Conservation (phyloP, 2,888 invertebrate genomes). For the Macrophya annulata region DNA sequence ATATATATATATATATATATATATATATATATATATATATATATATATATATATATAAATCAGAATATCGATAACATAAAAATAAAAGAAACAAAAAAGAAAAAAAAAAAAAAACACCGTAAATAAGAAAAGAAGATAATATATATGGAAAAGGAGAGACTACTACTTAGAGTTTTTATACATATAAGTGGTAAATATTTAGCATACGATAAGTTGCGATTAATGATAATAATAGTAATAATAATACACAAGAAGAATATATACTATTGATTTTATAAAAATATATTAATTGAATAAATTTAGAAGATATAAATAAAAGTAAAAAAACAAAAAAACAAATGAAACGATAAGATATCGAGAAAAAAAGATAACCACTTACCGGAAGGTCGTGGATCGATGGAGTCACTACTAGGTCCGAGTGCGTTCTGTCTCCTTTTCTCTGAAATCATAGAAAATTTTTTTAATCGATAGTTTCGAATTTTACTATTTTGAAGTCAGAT, state of each 20-base stretch:
- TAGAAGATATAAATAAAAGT: background rate
- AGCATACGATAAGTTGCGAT: slow-evolving; percentile 5
- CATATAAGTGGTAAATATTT: slow-evolving; percentile 9
- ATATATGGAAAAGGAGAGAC: background rate
- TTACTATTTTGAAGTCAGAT: too few species aligned
- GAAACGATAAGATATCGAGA: background rate
- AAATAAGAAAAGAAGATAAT: background rate
- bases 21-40: too few species aligned
- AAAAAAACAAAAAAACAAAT: background rate
- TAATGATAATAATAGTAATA: background rate
- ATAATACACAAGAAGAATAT: background rate
- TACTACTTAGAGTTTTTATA: background rate
- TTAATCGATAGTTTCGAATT: too few species aligned
- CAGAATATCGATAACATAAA: background rate
- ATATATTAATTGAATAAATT: background rate
- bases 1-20: too few species aligned
- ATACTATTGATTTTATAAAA: background rate
- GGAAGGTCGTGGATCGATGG: slow-evolving; percentile 77
- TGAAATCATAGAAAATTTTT: slow-evolving; percentile 60
- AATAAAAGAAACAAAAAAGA: too few species aligned
- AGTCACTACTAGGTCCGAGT: slow-evolving; percentile 76
- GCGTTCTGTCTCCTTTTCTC: slow-evolving; percentile 76
- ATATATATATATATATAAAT: background rate
- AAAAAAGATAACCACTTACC: slow-evolving; percentile 70
- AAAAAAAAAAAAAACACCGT: background rate